A percentile compares a stretch with the other conserved stretches of the same genome.
phyloP scores from a whole-genome alignment of 2,113 vertebrate genomes.

The Hippocampus comes region DNA sequence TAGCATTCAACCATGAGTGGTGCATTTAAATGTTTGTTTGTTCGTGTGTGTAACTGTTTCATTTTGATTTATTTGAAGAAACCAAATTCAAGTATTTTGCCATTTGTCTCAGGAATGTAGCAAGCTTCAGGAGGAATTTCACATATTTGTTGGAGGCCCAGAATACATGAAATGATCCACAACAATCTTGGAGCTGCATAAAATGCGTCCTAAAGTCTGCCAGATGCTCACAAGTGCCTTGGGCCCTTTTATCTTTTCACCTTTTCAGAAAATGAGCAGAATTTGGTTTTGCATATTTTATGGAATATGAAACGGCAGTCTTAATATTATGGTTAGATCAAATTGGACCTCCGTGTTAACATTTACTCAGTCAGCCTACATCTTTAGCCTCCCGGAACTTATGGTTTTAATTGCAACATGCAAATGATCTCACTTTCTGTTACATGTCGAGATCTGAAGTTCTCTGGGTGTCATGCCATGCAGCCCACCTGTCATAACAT shows the following conservation, averaged over 20 bases:
- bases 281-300: slow-evolving; percentile 29
- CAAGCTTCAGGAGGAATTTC: slow-evolving; percentile 18
- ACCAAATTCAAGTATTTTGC: not conserved
- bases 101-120: slow-evolving; percentile 13
- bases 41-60: no score
- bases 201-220: slow-evolving; percentile 31
- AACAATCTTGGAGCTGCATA: slow-evolving; percentile 37
- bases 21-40: no score
- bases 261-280: slow-evolving; percentile 38
- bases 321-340: slow-evolving; percentile 23
- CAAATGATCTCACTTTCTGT: not conserved
- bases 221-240: slow-evolving; percentile 32
- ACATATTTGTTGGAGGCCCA: slow-evolving; percentile 14
- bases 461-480: not conserved
- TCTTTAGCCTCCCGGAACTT: slow-evolving; percentile 7
- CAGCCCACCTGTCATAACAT: not conserved
- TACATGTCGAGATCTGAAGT: not conserved
- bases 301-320: slow-evolving; percentile 33
- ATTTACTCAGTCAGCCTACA: not conserved
- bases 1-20: no score
- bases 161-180: slow-evolving; percentile 42
- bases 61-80: not conserved
- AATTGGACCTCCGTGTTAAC: slow-evolving; percentile 17
- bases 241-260: slow-evolving; percentile 30
- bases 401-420: slow-evolving; percentile 10